phyloP scores from a whole-genome alignment of 2,888 invertebrate genomes.

The Cosmia pyralina region DNA sequence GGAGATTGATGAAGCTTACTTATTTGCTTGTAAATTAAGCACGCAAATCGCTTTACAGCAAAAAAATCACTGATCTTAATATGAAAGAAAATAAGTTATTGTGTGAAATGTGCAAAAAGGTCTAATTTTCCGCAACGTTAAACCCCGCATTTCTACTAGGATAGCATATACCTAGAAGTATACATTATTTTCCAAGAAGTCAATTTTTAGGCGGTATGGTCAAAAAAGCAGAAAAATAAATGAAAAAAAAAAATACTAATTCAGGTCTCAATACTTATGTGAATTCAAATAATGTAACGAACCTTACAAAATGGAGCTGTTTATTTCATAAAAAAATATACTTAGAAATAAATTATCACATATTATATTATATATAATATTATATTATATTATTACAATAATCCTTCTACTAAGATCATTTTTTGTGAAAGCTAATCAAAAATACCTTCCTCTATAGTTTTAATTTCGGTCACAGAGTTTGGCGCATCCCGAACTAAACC shows the following conservation, averaged over 20 bases:
- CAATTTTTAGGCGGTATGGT: neutral
- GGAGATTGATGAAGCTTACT: neutral
- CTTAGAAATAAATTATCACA: neutral
- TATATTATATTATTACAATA: too few species aligned
- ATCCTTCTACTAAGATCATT: neutral
- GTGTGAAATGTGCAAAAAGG: neutral
- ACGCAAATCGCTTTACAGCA: neutral
- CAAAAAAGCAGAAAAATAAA: neutral
- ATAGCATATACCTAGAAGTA: conserved; percentile 9
- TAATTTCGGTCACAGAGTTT: neutral
- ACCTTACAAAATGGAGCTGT: neutral
- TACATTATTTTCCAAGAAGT: neutral
- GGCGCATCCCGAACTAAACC: neutral
- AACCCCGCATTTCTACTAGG: conserved; percentile 31
- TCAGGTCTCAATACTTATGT: neutral
- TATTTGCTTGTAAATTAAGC: neutral
- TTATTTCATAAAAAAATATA: neutral
- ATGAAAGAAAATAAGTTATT: too few species aligned
- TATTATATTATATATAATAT: too few species aligned
- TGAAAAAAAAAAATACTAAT: too few species aligned
- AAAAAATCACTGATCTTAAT: neutral
- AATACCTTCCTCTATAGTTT: neutral
- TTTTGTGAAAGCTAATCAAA: neutral
- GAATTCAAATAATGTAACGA: neutral
- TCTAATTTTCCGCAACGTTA: conserved; percentile 22